Base-by-base conservation (phyloP, 2,113 vertebrate species). In the Amblyopsis rosae region DNA sequence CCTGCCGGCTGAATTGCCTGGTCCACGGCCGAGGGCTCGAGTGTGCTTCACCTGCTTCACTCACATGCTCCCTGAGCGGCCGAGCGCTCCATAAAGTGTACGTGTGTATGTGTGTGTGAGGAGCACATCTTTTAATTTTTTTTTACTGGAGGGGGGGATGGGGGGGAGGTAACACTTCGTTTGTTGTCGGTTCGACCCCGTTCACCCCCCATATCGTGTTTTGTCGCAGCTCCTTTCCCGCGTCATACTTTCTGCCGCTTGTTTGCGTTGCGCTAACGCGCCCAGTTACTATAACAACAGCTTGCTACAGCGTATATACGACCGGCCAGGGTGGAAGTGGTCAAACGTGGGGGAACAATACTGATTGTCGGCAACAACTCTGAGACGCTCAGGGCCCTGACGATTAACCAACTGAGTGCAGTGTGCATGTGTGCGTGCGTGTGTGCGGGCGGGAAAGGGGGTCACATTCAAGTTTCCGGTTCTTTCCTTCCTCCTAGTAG, bases 401-500 rank as follows among this genome's bases (percentile, higher is more conserved):
- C 76, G 75, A 72, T 82, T 80, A 65, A 77, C n/a, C n/a, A 17
- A 6, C 13, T 54, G 53, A 17, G 54, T 55, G 54, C 19, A 77
- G 75, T 67, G 64, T 77, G 53, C n/a, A 33, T 63, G 75, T 64
- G 69, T 57, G 77, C 67, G 59, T 5, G 7, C 67, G 66, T 41
- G 68, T 68, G 62, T 59, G 65, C 13, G 49, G 49, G 49, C 10
- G 49, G 49, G 49, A n/a, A n/a, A n/a, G 49, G 49, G 49, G 49
- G 49, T 3, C 35, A 35, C 35, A 35, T 35, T 35, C 35, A 65
- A 64, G 67, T 72, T 85, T 70, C 69, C 59, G 67, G 85, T 80
- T 84, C 68, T 86, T 82, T 83, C 73, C 84, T 59, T 75, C 67
- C 6, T 74, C 74, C 77, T 60, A n/a, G n/a, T 79, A 78, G 85